A percentile compares a stretch with the other conserved stretches of the same genome.
Conservation (phyloP, 2,797 vertebrate genomes). For the Microctenopoma steveboyesi region DNA sequence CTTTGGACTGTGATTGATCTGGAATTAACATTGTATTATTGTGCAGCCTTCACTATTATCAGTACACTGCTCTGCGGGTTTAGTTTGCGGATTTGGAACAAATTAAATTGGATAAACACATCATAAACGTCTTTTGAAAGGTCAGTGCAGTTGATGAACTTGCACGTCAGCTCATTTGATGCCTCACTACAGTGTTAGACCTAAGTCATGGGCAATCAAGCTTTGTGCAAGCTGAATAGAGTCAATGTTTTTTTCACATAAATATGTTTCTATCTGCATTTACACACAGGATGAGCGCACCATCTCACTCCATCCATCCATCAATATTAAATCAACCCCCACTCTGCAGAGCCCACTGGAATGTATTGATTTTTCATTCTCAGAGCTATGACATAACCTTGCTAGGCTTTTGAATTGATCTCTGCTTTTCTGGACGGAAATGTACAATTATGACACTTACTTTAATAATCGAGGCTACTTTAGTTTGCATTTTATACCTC, state of each 20-base stretch:
- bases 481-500: neutral
- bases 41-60: neutral
- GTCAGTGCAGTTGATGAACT: neutral
- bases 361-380: constrained; percentile 75
- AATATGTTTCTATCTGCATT: neutral
- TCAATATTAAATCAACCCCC: constrained; percentile 64
- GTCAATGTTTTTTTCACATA: neutral
- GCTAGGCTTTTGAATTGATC: constrained; percentile 32
- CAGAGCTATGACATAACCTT: constrained; percentile 55
- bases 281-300: neutral
- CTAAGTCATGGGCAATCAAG: no score
- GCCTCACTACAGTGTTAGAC: neutral
- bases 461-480: neutral
- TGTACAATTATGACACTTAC: neutral
- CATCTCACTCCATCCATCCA: constrained; percentile 13
- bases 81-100: constrained; percentile 4
- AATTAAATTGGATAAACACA: neutral
- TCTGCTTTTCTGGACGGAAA: constrained; percentile 12
- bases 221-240: constrained; percentile 27
- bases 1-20: neutral
- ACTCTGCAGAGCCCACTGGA: constrained; percentile 47
- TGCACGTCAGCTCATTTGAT: constrained; percentile 11
- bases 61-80: neutral
- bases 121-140: constrained; percentile 14
- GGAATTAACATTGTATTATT: neutral